Evolutionary conservation across 2,888 invertebrate species (phyloP).

Genomic region (Phengaris alcon): DNA sequence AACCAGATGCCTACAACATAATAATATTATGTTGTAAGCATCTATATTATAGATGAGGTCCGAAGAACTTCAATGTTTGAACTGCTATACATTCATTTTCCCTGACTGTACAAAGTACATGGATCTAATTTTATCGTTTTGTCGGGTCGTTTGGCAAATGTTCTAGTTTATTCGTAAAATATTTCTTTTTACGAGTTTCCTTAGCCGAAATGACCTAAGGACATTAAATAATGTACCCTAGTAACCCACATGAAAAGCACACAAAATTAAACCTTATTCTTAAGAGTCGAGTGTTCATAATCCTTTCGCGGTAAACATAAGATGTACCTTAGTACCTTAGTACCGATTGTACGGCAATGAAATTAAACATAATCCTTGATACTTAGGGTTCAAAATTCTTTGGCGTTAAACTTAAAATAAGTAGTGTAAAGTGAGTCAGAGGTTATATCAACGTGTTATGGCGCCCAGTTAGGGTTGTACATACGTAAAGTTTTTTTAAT

Average conservation of each 20-base stretch:
- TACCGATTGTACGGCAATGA: background rate
- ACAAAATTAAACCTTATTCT: background rate
- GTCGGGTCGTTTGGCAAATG: background rate
- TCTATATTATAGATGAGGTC: no score
- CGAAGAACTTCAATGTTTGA: no score
- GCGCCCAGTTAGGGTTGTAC: slow-evolving; percentile 14
- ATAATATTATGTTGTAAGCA: no score
- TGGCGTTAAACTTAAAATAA: background rate
- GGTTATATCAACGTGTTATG: slow-evolving; percentile 23
- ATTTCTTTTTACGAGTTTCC: background rate
- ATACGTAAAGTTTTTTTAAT: background rate
- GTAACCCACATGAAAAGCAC: background rate
- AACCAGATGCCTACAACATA: no score
- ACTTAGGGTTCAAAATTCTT: background rate
- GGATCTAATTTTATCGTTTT: background rate
- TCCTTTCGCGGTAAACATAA: background rate
- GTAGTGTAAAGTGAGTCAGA: slow-evolving; percentile 12
- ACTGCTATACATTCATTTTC: no score
- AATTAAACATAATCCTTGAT: background rate
- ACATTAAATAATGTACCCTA: background rate
- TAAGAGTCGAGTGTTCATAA: background rate
- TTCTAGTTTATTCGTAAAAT: background rate
- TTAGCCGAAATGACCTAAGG: background rate
- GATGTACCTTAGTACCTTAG: background rate
- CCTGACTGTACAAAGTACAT: background rate